phyloP scores from a whole-genome alignment of 2,888 invertebrate species.

The Leptinotarsa peninsularis region DNA sequence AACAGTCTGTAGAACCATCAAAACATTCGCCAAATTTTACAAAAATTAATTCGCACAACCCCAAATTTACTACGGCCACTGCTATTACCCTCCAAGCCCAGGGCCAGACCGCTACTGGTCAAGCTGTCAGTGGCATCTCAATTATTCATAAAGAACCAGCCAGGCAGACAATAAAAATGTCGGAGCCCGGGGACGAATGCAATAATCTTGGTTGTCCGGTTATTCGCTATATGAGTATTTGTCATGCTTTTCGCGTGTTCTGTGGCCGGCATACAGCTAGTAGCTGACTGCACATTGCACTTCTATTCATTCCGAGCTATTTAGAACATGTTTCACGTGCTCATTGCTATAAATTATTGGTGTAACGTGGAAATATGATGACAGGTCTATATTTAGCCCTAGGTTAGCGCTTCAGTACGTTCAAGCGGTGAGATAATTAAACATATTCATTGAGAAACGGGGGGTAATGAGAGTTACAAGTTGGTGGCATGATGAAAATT shows the following conservation, averaged over 20 bases:
- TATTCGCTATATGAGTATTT: slow-evolving; percentile 49
- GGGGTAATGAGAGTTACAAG: too few species aligned
- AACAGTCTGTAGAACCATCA: too few species aligned
- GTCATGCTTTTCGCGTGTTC: slow-evolving; percentile 50
- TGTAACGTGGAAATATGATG: slow-evolving; percentile 52
- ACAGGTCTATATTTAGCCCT: slow-evolving; percentile 53
- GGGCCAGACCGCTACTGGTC: slow-evolving; percentile 6
- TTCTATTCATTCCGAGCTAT: slow-evolving; percentile 50
- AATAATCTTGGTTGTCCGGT: slow-evolving; percentile 56
- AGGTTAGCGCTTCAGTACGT: slow-evolving; percentile 36
- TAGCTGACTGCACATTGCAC: slow-evolving; percentile 34
- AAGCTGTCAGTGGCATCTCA: slow-evolving; percentile 52
- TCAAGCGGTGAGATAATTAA: slow-evolving; percentile 11
- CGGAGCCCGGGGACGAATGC: slow-evolving; percentile 56
- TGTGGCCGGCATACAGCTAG: slow-evolving; percentile 20
- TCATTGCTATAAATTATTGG: slow-evolving; percentile 53
- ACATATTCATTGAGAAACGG: not conserved
- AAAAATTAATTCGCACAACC: too few species aligned
- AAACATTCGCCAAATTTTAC: too few species aligned
- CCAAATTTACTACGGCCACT: not conserved
- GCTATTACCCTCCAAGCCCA: not conserved
- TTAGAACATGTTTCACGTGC: slow-evolving; percentile 54
- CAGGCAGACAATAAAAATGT: slow-evolving; percentile 57
- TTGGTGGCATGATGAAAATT: too few species aligned
- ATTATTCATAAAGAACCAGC: slow-evolving; percentile 58